Evolutionary conservation across 2,888 invertebrate genomes (phyloP).

Genomic region (Lamellibrachia satsuma): DNA sequence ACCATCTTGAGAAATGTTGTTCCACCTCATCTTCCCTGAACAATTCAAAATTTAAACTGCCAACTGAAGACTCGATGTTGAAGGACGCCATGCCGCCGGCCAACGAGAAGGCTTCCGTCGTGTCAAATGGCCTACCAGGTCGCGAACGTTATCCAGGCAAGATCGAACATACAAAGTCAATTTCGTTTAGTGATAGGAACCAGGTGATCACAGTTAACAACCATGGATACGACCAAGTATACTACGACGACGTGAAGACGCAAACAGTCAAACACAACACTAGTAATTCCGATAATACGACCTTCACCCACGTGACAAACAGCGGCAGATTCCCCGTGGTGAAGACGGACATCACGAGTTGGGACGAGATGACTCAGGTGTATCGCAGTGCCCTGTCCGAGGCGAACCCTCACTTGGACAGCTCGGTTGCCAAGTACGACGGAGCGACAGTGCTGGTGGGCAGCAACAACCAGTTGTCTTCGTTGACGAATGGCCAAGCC

Average conservation of each 20-base stretch:
- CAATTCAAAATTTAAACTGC: not conserved
- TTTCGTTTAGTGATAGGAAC: not conserved
- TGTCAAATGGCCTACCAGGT: not conserved
- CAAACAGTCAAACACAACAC: not conserved
- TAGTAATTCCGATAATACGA: no score
- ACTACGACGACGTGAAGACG: not conserved
- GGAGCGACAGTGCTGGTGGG: not conserved
- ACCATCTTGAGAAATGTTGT: not conserved
- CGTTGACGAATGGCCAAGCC: not conserved
- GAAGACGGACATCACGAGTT: not conserved
- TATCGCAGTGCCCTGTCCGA: slow-evolving; percentile 1
- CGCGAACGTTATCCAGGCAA: not conserved
- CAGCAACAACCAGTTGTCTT: not conserved
- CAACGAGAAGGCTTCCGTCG: not conserved
- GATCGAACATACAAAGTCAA: not conserved
- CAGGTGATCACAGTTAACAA: not conserved
- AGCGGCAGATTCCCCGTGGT: not conserved
- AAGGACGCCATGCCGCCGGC: not conserved
- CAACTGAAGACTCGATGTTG: not conserved
- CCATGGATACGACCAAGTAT: not conserved
- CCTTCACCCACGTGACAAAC: not conserved
- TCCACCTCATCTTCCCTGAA: not conserved
- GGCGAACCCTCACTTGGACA: not conserved
- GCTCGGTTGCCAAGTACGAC: not conserved
- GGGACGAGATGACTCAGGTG: not conserved